Base-by-base conservation (phyloP, 1,140 invertebrate genomes). In the Maniola jurtina region DNA sequence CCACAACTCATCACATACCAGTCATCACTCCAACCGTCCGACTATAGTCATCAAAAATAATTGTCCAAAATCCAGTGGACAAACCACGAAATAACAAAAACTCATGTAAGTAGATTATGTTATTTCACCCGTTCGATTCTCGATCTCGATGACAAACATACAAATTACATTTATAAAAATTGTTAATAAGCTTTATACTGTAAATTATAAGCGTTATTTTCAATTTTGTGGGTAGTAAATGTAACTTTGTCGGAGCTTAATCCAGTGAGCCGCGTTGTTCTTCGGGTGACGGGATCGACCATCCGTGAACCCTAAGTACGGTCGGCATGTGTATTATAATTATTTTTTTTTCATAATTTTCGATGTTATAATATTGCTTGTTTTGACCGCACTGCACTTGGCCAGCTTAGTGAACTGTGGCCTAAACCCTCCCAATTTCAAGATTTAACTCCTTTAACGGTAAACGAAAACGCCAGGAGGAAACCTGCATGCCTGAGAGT, bases 281-380 rank as follows among this genome's bases (percentile, higher is more conserved):
- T 61, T 45, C 75, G 75, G 69, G 71, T 84, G 79, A 83, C 79
- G 79, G 72, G 62, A 76, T 63, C 73, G 76, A 75, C 80, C 80
- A 81, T 79, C 76, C 79, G 71, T 83, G 77, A 80, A 83, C 72
- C 16, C 68, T 60, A 60, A 64, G 80, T 81, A 84, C 71, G 56
- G 80, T 78, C 14, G 54, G 67, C 79, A 78, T 25, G n/a, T n/a
- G n/a, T n/a, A n/a, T n/a, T n/a, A n/a, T n/a, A n/a, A n/a, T n/a
- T n/a, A n/a, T n/a, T n/a, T n/a, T n/a, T n/a, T n/a, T n/a, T n/a
- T n/a, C n/a, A n/a, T n/a, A n/a, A n/a, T n/a, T n/a, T n/a, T n/a
- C n/a, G n/a, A n/a, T n/a, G n/a, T n/a, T n/a, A n/a, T n/a, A n/a
- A n/a, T n/a, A n/a, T n/a, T n/a, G n/a, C n/a, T n/a, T n/a, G n/a